A percentile compares a stretch with the other conserved stretches of the same genome.
Conservation (phyloP, 1,140 invertebrate genomes). For the Subanguina moxae region DNA sequence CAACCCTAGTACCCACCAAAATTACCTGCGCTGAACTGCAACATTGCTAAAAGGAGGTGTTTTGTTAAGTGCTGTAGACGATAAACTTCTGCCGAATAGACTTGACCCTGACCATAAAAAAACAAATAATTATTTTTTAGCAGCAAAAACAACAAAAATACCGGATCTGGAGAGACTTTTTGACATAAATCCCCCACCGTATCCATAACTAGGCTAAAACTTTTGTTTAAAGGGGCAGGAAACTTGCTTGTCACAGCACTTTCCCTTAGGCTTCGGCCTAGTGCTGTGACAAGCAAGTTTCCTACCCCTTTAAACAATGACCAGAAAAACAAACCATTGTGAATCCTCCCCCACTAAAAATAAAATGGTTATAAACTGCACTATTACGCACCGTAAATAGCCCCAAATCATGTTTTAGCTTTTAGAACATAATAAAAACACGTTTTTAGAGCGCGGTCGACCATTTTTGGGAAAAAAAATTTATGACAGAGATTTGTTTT, state of each 20-base stretch:
- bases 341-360: slow-evolving; percentile 28
- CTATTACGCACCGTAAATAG: too few species aligned
- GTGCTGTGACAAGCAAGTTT: too few species aligned
- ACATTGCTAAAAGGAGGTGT: slow-evolving; percentile 33
- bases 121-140: slow-evolving; percentile 7
- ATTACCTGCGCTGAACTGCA: slow-evolving; percentile 29
- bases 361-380: not conserved
- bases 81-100: slow-evolving; percentile 27
- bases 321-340: slow-evolving; percentile 13
- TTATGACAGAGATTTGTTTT: too few species aligned
- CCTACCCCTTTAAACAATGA: too few species aligned
- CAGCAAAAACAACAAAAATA: slow-evolving; percentile 19
- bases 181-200: slow-evolving; percentile 49
- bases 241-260: too few species aligned
- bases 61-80: slow-evolving; percentile 30
- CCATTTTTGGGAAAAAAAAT: too few species aligned
- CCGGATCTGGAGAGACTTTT: slow-evolving; percentile 46
- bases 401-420: too few species aligned
- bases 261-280: too few species aligned
- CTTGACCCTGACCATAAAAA: slow-evolving; percentile 17
- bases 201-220: slow-evolving; percentile 38
- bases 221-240: too few species aligned
- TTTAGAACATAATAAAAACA: too few species aligned
- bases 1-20: too few species aligned
- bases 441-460: too few species aligned